Base-by-base conservation (phyloP, 2,888 invertebrate genomes). In the Pelosia muscerda region DNA sequence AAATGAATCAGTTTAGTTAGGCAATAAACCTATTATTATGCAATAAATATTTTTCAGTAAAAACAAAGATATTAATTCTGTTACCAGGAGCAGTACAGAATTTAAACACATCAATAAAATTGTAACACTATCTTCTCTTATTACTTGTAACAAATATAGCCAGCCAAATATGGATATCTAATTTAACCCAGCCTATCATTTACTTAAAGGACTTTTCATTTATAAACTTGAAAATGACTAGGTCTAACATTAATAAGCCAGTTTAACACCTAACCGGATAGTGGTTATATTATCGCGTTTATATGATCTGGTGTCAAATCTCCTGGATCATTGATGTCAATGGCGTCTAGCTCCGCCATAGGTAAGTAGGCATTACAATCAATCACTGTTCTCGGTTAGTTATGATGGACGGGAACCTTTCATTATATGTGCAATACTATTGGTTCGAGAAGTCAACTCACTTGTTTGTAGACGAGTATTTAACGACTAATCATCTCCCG, bases 331-430 rank as follows among this genome's bases (percentile, higher is more conserved):
- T 81, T 81, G 81, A 76, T 81, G 81, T 73, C 81, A 79, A 78
- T 81, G 63, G 65, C 72, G 53, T 26, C 64, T 68, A 73, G 73
- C 75, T 71, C 78, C 66, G 77, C 82, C 79, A 76, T 76, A 49
- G 55, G 70, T 67, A 81, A 80, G 74, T 73, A 65, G 67, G 73
- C 70, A 81, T 86, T 81, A 81, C 81, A 78, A 84, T 86, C 81
- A 79, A 82, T 87, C 86, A 80, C 81, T 77, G 83, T 78, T 76
- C 68, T 73, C 68, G 69, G 70, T 67, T 76, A 74, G 72, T 76
- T 73, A 71, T 74, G 82, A 79, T 80, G 77, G 78, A 81, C 74
- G 77, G 62, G 76, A 82, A 80, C 76, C 79, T 76, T 75, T 75
- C 79, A 83, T 85, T 83, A 80, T 68, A 13, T 54, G 8, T 31